Percentiles rank a stretch among this genome's conserved stretches.
Conservation (phyloP, 2,888 invertebrate genomes). For the Microctonus brassicae region DNA sequence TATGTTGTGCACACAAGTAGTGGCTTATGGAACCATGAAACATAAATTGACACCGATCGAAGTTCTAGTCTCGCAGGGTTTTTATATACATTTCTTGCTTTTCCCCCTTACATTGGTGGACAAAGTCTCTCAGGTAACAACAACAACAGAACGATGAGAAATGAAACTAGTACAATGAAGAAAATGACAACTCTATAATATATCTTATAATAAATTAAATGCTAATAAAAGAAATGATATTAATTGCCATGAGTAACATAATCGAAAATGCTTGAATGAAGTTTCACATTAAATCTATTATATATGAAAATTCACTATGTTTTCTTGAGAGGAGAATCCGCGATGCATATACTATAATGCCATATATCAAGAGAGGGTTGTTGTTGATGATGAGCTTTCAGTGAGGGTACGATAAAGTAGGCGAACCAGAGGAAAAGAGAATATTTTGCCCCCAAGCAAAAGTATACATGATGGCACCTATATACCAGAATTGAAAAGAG, state of each 20-base stretch:
- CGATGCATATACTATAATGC: background rate
- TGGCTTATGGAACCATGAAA: slow-evolving; percentile 43
- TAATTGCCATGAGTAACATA: no score
- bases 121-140: background rate
- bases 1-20: no score
- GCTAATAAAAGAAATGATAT: no score
- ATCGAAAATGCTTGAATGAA: no score
- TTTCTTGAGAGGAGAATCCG: no score
- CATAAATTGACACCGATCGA: slow-evolving; percentile 54
- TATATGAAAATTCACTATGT: no score
- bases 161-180: background rate
- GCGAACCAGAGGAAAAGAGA: background rate
- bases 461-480: background rate
- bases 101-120: background rate
- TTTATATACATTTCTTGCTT: slow-evolving; percentile 28
- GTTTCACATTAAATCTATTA: no score
- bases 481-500: slow-evolving; percentile 7
- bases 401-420: background rate
- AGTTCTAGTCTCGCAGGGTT: slow-evolving; percentile 20
- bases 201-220: no score
- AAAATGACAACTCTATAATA: no score
- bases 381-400: slow-evolving; percentile 13
- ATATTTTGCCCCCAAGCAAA: slow-evolving; percentile 2
- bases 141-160: background rate
- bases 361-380: background rate